Base-by-base conservation (phyloP, 2,888 invertebrate genomes). In the Stenodema calcarata region DNA sequence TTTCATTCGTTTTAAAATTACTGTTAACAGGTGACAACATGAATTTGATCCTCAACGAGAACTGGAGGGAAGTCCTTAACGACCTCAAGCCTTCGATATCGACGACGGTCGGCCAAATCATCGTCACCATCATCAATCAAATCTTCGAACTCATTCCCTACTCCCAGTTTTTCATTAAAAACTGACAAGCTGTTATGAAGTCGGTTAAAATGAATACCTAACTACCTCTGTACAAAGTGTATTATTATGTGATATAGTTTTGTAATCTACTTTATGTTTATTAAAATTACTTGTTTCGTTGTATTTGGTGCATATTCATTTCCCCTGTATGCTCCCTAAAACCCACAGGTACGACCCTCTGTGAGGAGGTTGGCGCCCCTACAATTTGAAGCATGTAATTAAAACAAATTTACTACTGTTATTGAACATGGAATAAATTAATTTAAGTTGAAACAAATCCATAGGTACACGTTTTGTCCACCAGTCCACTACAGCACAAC, bases 41-140 rank as follows among this genome's bases (percentile, higher is more conserved):
- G 90, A 92, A 92, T 87, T 88, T 89, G 75, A 90, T 92, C 76
- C 88, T 92, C 73, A 91, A 92, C 88, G 92, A 92, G 41, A 92
- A 91, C 88, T 91, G 91, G 90, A 88, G 89, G 86, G 91, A 91
- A 78, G 90, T 92, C 0, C 88, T 91, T 30, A 90, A 90, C 41
- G 91, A 91, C 73, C 88, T 92, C 18, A 91, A 90, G 9, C 91
- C 91, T 12, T 90, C 91, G 0, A 89, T 91, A 3, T 89, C 89
- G 0, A 89, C 91, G 44, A 90, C 91, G 1, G 89, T 91, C 6
- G 89, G 88, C 7, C 89, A 89, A 41, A 89, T 91, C n/a, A 90
- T 91, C 80, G 88, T 88, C 44, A 88, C 89, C 18, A 89, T 89
- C 9, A 84, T 90, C 62, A 89, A 89, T 86, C 89, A 89, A 35